A percentile compares a stretch with the other conserved stretches of the same genome.
These are phyloP conservation scores for Hydra vulgaris DNA, from an alignment of 30 jellyfish, hydroid and myxozoan genomes.

Conservation along the genomic window DNA sequence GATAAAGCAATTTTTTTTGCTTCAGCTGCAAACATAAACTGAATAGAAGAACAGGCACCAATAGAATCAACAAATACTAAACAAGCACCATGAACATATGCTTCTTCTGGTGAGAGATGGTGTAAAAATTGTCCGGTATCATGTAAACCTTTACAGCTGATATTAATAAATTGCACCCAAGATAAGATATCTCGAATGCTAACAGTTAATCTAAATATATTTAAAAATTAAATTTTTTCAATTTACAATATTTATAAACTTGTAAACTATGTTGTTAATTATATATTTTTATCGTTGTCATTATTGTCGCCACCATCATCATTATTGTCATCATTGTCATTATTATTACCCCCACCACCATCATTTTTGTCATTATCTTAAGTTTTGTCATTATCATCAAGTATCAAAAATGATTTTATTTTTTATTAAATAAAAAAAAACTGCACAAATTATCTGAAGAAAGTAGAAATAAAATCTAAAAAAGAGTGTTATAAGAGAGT, in stretches of 20 bases:
- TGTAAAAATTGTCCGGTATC: neutral
- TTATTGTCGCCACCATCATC: too few relatives aligned
- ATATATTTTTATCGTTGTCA: too few relatives aligned
- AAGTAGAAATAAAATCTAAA: too few relatives aligned
- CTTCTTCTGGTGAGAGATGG: conserved; percentile 33
- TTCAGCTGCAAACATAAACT: neutral
- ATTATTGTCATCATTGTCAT: too few relatives aligned
- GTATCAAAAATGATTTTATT: too few relatives aligned
- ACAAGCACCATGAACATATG: conserved; percentile 76
- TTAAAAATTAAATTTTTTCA: neutral
- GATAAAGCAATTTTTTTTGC: neutral
- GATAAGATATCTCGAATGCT: conserved; percentile 73
- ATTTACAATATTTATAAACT: neutral
- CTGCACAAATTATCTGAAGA: too few relatives aligned
- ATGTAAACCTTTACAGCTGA: conserved; percentile 1
- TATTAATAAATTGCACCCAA: conserved; percentile 73
- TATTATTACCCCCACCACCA: too few relatives aligned
- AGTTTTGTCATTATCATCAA: too few relatives aligned
- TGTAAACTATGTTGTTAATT: too few relatives aligned
- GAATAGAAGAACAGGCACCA: conserved; percentile 52
- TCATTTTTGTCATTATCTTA: too few relatives aligned
- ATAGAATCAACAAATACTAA: conserved; percentile 78
- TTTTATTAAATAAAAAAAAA: too few relatives aligned
- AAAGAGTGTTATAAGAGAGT: too few relatives aligned
- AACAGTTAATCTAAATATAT: conserved; percentile 34